Evolutionary conservation across 2,888 invertebrate genomes (phyloP).

Genomic region (Adelognathus sp.): DNA sequence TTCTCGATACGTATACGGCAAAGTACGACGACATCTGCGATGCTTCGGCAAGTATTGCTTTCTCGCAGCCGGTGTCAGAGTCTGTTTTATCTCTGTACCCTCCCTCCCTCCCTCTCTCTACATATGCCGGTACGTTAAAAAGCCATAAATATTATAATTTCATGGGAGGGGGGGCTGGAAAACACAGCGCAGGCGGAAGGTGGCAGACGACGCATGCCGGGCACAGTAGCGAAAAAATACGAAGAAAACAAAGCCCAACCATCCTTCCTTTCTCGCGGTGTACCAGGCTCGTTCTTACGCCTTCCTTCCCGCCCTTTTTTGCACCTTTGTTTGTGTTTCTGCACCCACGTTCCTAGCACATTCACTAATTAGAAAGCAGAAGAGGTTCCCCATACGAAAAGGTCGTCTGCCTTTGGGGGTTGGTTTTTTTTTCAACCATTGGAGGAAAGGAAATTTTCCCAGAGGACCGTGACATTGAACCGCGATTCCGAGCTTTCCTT

Average conservation of each 20-base stretch:
- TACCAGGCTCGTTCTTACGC: not conserved
- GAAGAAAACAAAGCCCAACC: constrained; percentile 35
- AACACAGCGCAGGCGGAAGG: constrained; percentile 34
- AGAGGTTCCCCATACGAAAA: constrained; percentile 49
- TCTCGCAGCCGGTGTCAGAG: constrained; percentile 51
- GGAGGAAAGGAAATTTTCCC: constrained; percentile 60
- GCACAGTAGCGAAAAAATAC: constrained; percentile 11
- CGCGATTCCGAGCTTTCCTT: constrained; percentile 35
- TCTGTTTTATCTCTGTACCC: constrained; percentile 24
- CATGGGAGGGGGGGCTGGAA: constrained; percentile 37
- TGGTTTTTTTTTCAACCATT: not conserved
- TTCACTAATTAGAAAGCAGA: constrained; percentile 70
- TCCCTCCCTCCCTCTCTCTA: not conserved
- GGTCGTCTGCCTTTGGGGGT: constrained; percentile 32
- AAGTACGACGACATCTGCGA: constrained; percentile 42
- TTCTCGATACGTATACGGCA: constrained; percentile 26
- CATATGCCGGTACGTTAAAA: constrained; percentile 54
- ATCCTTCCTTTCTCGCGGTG: constrained; percentile 12
- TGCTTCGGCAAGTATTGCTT: constrained; percentile 44
- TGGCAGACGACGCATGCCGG: constrained; percentile 28
- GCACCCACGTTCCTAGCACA: constrained; percentile 36
- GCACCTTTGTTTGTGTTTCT: not conserved
- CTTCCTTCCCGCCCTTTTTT: not conserved
- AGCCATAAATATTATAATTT: constrained; percentile 65
- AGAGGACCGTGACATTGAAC: constrained; percentile 69